Base-by-base conservation (phyloP, 2,888 invertebrate genomes). In the Synanthedon formicaeformis region DNA sequence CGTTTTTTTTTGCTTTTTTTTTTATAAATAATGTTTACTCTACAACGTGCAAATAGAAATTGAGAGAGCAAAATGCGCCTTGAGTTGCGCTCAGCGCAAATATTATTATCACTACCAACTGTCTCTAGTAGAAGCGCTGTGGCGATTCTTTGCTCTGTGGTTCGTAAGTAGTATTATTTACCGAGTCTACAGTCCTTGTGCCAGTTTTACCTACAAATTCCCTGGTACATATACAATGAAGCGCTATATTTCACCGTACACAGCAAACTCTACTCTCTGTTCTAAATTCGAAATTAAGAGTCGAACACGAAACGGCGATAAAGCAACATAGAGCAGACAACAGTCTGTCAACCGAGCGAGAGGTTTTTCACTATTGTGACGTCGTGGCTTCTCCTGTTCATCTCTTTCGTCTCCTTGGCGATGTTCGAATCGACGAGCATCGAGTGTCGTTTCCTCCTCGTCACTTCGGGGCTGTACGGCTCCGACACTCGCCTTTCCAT, bases 401-500 rank as follows among this genome's bases (percentile, higher is more conserved):
- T 60, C 54, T 84, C 83, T 58, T 81, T 81, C 0, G 76, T 66
- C 56, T 84, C 83, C 56, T 82, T 81, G 3, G 71, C 69, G 23
- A 75, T 62, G 59, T 76, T 80, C 0, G 82, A 75, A 52, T 87
- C 86, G n/a, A 81, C 80, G 57, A 84, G 78, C 77, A 87, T 71
- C 0, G 88, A 86, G 59, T 87, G 87, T 40, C 87, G 65, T 76
- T 82, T 81, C 74, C 84, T 79, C 41, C 83, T 64, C 6, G 79
- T 74, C 0, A 81, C 79, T 61, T 83, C 82, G 0, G 81, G 81
- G 58, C 80, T 81, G 75, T 75, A 78, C 0, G 86, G 86, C 2
- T 88, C 87, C 0, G 85, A 86, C 2, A 76, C 84, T 12, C 87
- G 78, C 0, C 87, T 62, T 57, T 82, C 78, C 18, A 78, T 63